A percentile compares a stretch with the other conserved stretches of the same genome.
Evolutionary conservation across 2,888 invertebrate genomes (phyloP).

Genomic region (Parthenolecanium corni): DNA sequence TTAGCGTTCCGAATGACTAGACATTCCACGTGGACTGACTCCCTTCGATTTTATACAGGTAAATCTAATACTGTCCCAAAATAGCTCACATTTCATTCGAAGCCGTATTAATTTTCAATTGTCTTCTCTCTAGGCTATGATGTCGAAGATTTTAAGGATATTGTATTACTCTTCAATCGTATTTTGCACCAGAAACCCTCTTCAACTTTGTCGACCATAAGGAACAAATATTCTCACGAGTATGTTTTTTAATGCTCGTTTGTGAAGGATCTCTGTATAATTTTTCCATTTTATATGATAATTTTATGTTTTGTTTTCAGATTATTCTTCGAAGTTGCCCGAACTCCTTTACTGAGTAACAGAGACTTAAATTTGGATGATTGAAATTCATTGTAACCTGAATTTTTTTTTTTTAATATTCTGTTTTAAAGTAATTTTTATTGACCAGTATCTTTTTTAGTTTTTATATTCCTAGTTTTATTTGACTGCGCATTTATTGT

Average conservation of each 20-base stretch:
- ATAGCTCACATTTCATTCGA: no score
- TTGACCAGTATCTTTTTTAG: neutral
- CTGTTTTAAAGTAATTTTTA: no score
- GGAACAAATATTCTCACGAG: constrained; percentile 88
- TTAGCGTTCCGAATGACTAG: constrained; percentile 80
- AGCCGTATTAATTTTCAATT: no score
- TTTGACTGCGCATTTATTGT: constrained; percentile 3
- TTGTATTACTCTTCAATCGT: constrained; percentile 61
- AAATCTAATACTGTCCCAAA: constrained; percentile 26
- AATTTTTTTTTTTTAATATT: no score
- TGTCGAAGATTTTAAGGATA: constrained; percentile 57
- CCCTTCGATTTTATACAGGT: constrained; percentile 68
- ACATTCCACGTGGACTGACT: constrained; percentile 58
- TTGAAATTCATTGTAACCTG: neutral
- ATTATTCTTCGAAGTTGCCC: constrained; percentile 86
- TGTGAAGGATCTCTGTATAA: neutral
- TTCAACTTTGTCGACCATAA: constrained; percentile 70
- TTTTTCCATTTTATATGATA: neutral
- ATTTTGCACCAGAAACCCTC: constrained; percentile 59
- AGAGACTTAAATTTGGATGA: constrained; percentile 5
- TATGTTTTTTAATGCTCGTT: constrained; percentile 38
- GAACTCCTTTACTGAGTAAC: constrained; percentile 50
- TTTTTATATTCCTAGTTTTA: neutral
- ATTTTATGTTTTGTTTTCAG: constrained; percentile 37
- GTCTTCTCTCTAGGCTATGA: constrained; percentile 64